A percentile compares a stretch with the other conserved stretches of the same genome.
Evolutionary conservation across 2,888 invertebrate genomes (phyloP).

Genomic region (Oasisia sp.): DNA sequence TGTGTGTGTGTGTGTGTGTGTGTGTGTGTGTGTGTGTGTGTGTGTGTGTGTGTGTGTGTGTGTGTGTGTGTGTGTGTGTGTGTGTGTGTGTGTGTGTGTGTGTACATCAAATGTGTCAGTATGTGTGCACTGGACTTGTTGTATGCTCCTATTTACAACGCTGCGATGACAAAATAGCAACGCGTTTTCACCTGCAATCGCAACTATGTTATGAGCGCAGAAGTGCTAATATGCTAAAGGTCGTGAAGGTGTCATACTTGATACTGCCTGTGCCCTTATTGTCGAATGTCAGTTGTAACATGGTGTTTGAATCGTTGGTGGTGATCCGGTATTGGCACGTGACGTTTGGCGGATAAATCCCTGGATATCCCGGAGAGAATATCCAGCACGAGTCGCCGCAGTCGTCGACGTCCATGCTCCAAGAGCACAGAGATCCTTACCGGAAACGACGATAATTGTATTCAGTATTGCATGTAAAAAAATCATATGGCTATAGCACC

Average conservation of each 20-base stretch:
- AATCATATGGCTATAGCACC: not conserved
- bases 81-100: too few relatives aligned
- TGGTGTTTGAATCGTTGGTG: slow-evolving; percentile 20
- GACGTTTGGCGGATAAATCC: slow-evolving; percentile 40
- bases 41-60: too few relatives aligned
- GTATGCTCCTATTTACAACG: not conserved
- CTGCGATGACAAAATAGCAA: not conserved
- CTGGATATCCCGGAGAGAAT: slow-evolving; percentile 41
- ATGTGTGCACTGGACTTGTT: too few relatives aligned
- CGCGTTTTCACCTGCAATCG: not conserved
- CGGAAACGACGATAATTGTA: not conserved
- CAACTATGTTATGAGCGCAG: not conserved
- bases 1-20: not conserved
- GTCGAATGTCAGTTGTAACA: not conserved
- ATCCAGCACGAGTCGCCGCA: slow-evolving; percentile 36
- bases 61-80: too few relatives aligned
- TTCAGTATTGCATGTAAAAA: not conserved
- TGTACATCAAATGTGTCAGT: too few relatives aligned
- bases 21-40: not conserved
- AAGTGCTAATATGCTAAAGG: not conserved
- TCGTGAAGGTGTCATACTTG: not conserved
- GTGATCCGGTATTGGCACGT: slow-evolving; percentile 39
- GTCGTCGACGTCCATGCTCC: slow-evolving; percentile 33
- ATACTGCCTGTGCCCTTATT: not conserved
- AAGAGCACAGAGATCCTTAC: slow-evolving; percentile 36